Conservation (phyloP, 2,113 vertebrate species). For the Saguinus imperator region DNA sequence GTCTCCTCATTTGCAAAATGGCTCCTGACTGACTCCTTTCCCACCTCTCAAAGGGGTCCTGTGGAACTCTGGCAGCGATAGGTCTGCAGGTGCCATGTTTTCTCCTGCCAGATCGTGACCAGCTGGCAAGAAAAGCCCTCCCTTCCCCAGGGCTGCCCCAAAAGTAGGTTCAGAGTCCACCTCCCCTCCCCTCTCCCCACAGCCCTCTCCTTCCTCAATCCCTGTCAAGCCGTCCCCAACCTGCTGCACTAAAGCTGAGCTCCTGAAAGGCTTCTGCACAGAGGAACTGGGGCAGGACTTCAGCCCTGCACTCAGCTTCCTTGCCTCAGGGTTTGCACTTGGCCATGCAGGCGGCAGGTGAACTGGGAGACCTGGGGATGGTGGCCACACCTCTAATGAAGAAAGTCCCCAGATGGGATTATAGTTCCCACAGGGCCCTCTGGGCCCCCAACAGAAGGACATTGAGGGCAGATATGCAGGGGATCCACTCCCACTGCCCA, state of each 20-base stretch:
- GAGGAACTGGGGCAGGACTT: background rate
- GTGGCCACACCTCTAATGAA: background rate
- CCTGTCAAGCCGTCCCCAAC: fast-evolving
- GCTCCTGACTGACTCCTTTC: background rate
- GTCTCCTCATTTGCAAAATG: background rate
- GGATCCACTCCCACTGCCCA: background rate
- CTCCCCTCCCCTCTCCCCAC: background rate
- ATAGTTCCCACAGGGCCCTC: background rate
- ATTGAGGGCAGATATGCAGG: background rate
- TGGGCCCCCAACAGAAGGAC: background rate
- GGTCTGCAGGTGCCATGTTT: background rate
- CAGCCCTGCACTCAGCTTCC: background rate
- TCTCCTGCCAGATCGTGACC: background rate
- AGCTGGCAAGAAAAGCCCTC: background rate
- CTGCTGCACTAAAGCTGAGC: background rate
- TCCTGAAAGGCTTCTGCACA: background rate
- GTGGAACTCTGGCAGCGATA: background rate
- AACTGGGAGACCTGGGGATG: no score
- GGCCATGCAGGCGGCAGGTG: background rate
- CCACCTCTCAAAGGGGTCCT: background rate
- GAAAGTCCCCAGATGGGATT: background rate
- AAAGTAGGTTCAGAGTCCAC: background rate
- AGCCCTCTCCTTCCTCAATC: no score
- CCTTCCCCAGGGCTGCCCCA: no score
- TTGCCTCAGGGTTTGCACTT: background rate